phyloP scores from a whole-genome alignment of 2,113 vertebrate species.

The Glaucidium brasilianum region DNA sequence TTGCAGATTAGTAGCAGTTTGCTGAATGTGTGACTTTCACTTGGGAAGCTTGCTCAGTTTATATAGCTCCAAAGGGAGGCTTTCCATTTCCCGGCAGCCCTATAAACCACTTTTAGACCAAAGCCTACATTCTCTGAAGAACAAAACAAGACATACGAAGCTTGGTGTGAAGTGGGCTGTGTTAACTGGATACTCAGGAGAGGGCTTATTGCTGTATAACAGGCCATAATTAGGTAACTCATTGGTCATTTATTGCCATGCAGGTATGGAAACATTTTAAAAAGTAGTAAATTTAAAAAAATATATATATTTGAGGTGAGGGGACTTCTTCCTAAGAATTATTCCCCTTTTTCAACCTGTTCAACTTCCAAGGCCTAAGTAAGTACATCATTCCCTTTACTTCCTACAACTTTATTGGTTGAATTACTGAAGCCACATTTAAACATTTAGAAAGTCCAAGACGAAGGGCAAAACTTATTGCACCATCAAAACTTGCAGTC shows the following conservation, averaged over 20 bases:
- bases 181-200: background rate
- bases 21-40: background rate
- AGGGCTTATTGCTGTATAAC: background rate
- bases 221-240: background rate
- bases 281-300: background rate
- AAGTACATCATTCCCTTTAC: background rate
- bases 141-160: background rate
- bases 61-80: background rate
- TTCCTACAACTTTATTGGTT: background rate
- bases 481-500: background rate
- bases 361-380: background rate
- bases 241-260: background rate
- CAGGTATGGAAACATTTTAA: background rate
- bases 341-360: background rate
- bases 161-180: background rate
- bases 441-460: background rate
- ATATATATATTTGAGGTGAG: background rate
- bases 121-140: background rate
- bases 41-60: background rate
- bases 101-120: background rate
- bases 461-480: background rate
- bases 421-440: background rate
- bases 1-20: conserved; percentile 36
- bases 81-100: background rate
- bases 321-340: background rate